phyloP scores from a whole-genome alignment of 1,140 invertebrate genomes.

The Ips nitidus region DNA sequence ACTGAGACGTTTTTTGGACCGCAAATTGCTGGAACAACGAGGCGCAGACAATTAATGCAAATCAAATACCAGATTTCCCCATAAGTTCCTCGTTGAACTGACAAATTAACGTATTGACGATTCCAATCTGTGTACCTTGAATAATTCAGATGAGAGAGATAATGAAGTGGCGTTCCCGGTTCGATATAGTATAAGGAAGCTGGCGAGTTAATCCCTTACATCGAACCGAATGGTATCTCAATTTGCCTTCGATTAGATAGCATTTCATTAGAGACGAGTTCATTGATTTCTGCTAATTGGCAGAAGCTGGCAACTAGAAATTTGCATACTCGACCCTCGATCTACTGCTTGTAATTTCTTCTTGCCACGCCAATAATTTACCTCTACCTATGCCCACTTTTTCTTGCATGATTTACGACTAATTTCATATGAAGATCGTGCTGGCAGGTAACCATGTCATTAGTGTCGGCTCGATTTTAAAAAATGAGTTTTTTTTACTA shows the following conservation, averaged over 20 bases:
- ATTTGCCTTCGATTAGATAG: slow-evolving; percentile 22
- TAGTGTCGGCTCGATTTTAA: no score
- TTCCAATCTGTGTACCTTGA: not conserved
- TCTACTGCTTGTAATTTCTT: not conserved
- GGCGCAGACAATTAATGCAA: not conserved
- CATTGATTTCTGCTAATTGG: slow-evolving; percentile 24
- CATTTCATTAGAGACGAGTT: slow-evolving; percentile 27
- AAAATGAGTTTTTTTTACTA: no score
- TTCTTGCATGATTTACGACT: no score
- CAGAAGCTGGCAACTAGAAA: slow-evolving; percentile 12
- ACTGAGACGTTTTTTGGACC: not conserved
- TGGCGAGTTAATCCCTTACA: slow-evolving; percentile 20
- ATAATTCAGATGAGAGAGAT: slow-evolving; percentile 7
- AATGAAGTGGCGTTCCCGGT: slow-evolving; percentile 9
- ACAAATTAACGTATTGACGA: slow-evolving; percentile 6
- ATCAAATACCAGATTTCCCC: not conserved
- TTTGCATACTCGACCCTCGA: slow-evolving; percentile 17
- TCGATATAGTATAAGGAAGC: slow-evolving; percentile 13
- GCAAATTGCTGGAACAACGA: not conserved
- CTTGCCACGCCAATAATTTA: not conserved
- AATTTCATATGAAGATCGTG: no score
- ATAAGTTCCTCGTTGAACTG: slow-evolving; percentile 6
- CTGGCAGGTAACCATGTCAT: no score
- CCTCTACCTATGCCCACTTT: no score
- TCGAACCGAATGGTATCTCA: slow-evolving; percentile 19